Conservation (phyloP, 64 coral and sea anemone genomes). For the Hydrozoanthus tunicans region DNA sequence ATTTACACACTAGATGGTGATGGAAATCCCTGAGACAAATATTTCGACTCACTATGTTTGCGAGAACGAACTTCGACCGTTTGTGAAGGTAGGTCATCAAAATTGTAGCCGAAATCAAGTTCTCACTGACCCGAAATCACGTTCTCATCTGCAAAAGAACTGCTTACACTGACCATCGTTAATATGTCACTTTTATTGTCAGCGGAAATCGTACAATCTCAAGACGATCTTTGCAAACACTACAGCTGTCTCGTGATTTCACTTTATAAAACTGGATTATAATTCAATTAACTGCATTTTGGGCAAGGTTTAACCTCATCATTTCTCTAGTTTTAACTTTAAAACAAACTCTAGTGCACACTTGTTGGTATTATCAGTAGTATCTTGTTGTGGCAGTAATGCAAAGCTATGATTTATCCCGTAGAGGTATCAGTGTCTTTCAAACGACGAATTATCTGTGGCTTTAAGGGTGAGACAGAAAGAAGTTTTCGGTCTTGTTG, state of each 20-base stretch:
- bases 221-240: too few relatives aligned
- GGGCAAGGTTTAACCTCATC: too few relatives aligned
- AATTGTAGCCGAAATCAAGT: background rate
- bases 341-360: conserved; percentile 3
- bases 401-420: background rate
- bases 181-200: background rate
- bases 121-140: background rate
- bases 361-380: too few relatives aligned
- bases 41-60: conserved; percentile 79
- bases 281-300: too few relatives aligned
- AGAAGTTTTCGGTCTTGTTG: conserved; percentile 76
- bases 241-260: too few relatives aligned
- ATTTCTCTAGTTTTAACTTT: too few relatives aligned
- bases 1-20: conserved; percentile 82
- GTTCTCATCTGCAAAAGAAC: background rate
- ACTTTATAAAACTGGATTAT: too few relatives aligned
- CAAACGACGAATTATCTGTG: conserved; percentile 69
- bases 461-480: conserved; percentile 84
- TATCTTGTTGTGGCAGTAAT: background rate
- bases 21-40: conserved; percentile 93
- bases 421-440: conserved; percentile 79
- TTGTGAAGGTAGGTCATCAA: conserved; percentile 70
- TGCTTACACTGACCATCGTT: background rate
- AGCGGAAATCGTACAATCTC: background rate
- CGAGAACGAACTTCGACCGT: conserved; percentile 79